Evolutionary conservation across 2,113 vertebrate genomes (phyloP).

Genomic region (Fulmarus glacialis): DNA sequence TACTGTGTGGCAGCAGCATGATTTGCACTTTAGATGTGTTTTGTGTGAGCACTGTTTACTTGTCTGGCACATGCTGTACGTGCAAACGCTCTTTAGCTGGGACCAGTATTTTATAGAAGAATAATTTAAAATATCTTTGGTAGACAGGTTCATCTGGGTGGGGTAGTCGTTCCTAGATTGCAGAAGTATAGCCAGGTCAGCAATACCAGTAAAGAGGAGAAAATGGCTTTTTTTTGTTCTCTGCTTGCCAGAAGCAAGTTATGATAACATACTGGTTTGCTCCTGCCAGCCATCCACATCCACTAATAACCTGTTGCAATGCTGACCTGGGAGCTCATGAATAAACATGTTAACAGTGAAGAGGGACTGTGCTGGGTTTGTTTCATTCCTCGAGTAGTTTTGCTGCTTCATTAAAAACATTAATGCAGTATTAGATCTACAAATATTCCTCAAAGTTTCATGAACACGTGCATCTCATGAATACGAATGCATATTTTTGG

Average conservation of each 20-base stretch:
- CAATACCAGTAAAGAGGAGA: too few relatives aligned
- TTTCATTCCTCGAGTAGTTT: not conserved
- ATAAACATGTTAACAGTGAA: not conserved
- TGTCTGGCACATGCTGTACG: not conserved
- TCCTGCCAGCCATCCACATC: not conserved
- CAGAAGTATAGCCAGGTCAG: too few relatives aligned
- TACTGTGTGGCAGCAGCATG: rapidly evolving
- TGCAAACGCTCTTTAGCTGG: not conserved
- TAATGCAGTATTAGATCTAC: not conserved
- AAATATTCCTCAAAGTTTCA: not conserved
- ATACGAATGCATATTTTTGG: not conserved
- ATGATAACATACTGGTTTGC: not conserved
- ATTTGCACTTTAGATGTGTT: not conserved
- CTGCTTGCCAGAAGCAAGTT: not conserved
- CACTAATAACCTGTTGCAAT: not conserved
- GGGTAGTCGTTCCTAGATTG: not conserved
- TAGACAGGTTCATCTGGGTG: not conserved
- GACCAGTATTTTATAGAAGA: not conserved
- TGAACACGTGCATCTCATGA: not conserved
- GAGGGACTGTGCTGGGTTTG: not conserved
- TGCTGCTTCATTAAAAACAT: not conserved
- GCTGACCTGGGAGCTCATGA: not conserved
- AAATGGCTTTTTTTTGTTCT: not conserved
- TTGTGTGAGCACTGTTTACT: not conserved
- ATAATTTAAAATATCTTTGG: not conserved